These are phyloP conservation scores for Aleiodes alternator DNA, from an alignment of 2,888 invertebrate species.

Conservation along the genomic window DNA sequence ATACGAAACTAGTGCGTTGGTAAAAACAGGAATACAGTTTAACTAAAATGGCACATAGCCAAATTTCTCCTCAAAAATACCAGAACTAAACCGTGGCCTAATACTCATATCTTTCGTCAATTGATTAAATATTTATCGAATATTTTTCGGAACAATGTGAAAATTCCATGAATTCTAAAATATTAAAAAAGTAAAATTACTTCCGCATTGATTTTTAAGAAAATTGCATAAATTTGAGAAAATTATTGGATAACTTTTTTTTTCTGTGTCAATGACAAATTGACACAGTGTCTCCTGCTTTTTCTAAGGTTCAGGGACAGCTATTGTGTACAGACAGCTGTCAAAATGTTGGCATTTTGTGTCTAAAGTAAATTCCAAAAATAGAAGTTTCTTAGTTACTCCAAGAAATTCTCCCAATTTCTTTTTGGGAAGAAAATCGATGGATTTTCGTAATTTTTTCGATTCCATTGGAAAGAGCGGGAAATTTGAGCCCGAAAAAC, in stretches of 20 bases:
- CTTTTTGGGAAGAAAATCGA: too few species aligned
- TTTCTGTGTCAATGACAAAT: too few species aligned
- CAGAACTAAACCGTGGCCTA: conserved; percentile 25
- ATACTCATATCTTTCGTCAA: conserved; percentile 16
- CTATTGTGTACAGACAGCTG: conserved; percentile 48
- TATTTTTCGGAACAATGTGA: too few species aligned
- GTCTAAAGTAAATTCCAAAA: conserved; percentile 39
- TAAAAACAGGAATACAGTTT: conserved; percentile 13
- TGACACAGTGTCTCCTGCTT: conserved; percentile 5
- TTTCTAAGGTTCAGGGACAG: conserved; percentile 26
- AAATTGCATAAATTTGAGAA: too few species aligned
- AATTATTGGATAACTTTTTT: not conserved
- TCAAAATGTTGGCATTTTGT: conserved; percentile 49
- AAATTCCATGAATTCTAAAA: too few species aligned
- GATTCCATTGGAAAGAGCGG: too few species aligned
- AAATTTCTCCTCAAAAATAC: conserved; percentile 23
- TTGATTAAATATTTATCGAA: not conserved
- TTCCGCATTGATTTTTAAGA: too few species aligned
- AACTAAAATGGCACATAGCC: conserved; percentile 25
- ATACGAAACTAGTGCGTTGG: conserved; percentile 21
- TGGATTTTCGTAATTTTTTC: too few species aligned
- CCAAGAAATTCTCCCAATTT: not conserved
- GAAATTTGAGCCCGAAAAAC: too few species aligned
- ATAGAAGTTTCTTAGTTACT: conserved; percentile 53
- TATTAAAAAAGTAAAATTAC: too few species aligned